Evolutionary conservation across 2,797 vertebrate genomes (phyloP), one percentile per base, ranked within the genome.

Genomic region (Diglossa cyanea): DNA sequence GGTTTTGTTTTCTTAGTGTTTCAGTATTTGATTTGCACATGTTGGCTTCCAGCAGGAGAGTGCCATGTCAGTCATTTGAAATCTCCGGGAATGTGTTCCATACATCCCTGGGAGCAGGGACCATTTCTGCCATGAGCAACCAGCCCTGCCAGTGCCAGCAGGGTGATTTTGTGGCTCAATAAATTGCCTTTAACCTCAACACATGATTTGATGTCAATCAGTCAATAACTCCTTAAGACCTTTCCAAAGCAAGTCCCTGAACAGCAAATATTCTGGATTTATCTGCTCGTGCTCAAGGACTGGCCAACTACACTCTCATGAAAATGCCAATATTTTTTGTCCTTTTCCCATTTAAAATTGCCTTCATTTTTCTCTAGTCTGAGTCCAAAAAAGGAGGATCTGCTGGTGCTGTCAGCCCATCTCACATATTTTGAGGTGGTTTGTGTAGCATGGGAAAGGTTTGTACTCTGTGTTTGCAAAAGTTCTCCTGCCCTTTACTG

Each of bases 201-300:
- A 19, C 17, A 39, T 39, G 4, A 19, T 39, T 60, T 60, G 39
- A 60, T 39, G 25, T 58, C 17, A 37, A 28, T 28, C 57, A 58
- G 25, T 28, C 35, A 28, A 2, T 28, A 4, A 73, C 74, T 20
- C 2, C 48, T 47, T n/a, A 13, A 87, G 48, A 11, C 24, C 25
- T 90, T 70, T 68, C 53, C 65, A 86, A 53, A 86, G 73, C n/a
- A 28, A 50, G 19, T 86, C n/a, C 25, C 60, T 39, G 84, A n/a
- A 33, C 31, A 62, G 39, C 16, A 84, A 81, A 84, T 65, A 42
- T 28, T 84, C 83, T 53, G 65, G 5, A 31, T 88, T 74, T 53
- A 55, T 71, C 33, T 68, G 26, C 58, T 83, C 18, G 1, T 17
- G 45, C 50, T 65, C 66, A 75, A 53, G 30, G 39, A 68, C 80